Percentiles rank a stretch among this genome's conserved stretches.
phyloP scores from a whole-genome alignment of 2,113 vertebrate species.

The Acrocephalus kingi region DNA sequence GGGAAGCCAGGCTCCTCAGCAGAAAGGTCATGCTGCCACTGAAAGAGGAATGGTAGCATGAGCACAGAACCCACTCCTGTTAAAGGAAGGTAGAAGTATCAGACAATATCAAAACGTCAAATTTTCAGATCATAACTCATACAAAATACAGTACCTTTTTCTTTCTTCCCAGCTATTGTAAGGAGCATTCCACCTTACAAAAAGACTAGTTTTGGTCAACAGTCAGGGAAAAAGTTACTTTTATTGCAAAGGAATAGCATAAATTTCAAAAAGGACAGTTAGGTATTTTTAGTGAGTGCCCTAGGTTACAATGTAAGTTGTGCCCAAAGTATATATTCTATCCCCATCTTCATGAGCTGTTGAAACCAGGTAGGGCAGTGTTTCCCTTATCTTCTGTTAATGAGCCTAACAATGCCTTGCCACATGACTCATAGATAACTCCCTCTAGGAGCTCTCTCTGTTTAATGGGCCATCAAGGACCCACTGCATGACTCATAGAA shows the following conservation, averaged over 20 bases:
- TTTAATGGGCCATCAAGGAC: too few species aligned
- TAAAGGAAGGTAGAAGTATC: not conserved
- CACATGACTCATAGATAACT: too few species aligned
- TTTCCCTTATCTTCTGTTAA: too few species aligned
- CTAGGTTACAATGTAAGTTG: too few species aligned
- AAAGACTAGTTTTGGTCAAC: not conserved
- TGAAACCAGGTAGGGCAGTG: too few species aligned
- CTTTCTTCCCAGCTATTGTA: not conserved
- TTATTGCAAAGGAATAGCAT: not conserved
- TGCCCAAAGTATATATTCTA: too few species aligned
- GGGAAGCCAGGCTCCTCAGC: not conserved
- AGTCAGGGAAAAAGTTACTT: not conserved
- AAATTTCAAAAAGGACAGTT: not conserved
- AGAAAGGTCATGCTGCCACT: constrained; percentile 35
- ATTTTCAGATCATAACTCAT: not conserved
- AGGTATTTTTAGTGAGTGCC: not conserved
- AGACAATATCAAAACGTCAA: not conserved
- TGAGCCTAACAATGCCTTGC: too few species aligned
- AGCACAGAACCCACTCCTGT: not conserved
- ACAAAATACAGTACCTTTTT: not conserved
- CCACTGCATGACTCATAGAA: too few species aligned
- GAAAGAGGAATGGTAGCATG: not conserved
- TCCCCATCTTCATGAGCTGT: too few species aligned
- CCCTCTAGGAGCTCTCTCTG: too few species aligned
- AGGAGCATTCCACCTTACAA: not conserved